Percentiles rank a stretch among this genome's conserved stretches.
These are phyloP conservation scores for Sepiola atlantica DNA, from an alignment of 2,888 invertebrate species.

Conservation along the genomic window DNA sequence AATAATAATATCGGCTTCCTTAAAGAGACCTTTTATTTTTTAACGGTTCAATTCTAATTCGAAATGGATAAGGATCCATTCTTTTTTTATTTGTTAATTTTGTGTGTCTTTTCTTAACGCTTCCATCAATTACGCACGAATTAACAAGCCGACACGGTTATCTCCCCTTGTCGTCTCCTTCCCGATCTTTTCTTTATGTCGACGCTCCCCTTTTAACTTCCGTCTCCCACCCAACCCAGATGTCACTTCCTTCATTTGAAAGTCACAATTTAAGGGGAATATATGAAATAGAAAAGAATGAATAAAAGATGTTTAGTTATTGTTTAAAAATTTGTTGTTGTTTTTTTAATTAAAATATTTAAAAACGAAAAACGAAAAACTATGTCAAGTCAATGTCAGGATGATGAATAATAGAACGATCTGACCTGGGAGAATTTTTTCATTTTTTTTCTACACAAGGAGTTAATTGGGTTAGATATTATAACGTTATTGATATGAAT, in stretches of 20 bases:
- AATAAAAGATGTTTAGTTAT: constrained; percentile 32
- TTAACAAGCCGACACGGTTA: background rate
- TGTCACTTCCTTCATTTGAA: constrained; percentile 4
- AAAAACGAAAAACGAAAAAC: background rate
- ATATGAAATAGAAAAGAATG: background rate
- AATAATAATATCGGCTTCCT: background rate
- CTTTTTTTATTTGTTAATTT: background rate
- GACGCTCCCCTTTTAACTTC: background rate
- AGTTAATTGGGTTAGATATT: background rate
- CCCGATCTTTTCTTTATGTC: background rate
- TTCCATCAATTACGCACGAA: constrained; percentile 32
- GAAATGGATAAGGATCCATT: background rate
- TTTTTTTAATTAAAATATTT: too few relatives aligned
- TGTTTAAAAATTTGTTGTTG: background rate
- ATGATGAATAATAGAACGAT: background rate
- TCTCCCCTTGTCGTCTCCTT: background rate
- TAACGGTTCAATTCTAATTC: background rate
- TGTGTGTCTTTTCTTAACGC: background rate
- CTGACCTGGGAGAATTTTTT: background rate
- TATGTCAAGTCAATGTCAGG: background rate
- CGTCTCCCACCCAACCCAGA: background rate
- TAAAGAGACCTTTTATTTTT: background rate
- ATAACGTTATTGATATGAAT: background rate
- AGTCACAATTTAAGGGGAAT: background rate
- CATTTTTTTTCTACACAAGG: background rate